Evolutionary conservation across 2,888 invertebrate species (phyloP).

Genomic region (Agonopterix arenella): DNA sequence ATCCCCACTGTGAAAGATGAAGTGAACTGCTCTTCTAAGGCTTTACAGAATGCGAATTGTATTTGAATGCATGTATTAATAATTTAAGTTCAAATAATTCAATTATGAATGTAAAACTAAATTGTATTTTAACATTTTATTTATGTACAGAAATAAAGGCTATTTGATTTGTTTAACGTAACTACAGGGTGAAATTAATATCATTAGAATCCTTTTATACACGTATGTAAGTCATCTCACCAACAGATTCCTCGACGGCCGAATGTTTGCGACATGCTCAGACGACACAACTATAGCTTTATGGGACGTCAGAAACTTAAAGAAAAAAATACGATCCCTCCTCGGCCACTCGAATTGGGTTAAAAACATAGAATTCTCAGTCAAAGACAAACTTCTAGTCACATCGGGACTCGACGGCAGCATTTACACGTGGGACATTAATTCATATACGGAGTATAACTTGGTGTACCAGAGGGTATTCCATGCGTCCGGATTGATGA

Average conservation of each 20-base stretch:
- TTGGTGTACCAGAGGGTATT: slow-evolving; percentile 89
- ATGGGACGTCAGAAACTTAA: slow-evolving; percentile 94
- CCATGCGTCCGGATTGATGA: slow-evolving; percentile 90
- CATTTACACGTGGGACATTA: slow-evolving; percentile 96
- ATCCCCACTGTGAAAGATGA: too few species aligned
- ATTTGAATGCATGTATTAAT: too few species aligned
- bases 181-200: too few species aligned
- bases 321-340: slow-evolving; percentile 84
- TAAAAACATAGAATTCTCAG: slow-evolving; percentile 96
- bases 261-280: slow-evolving; percentile 94
- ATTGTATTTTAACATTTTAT: too few species aligned
- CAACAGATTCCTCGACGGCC: slow-evolving; percentile 88
- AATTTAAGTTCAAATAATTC: too few species aligned
- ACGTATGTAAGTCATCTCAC: not conserved
- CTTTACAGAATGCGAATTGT: too few species aligned
- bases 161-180: too few species aligned
- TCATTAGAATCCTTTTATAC: too few species aligned
- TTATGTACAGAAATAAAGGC: too few species aligned
- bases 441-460: slow-evolving; percentile 87
- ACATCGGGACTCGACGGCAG: slow-evolving; percentile 96
- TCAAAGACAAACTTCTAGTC: slow-evolving; percentile 88
- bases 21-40: too few species aligned
- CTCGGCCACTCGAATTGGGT: slow-evolving; percentile 97
- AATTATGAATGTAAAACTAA: too few species aligned
- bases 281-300: slow-evolving; percentile 95